Base-by-base conservation (phyloP, 2,797 vertebrate species). In the Cossypha dichroa region DNA sequence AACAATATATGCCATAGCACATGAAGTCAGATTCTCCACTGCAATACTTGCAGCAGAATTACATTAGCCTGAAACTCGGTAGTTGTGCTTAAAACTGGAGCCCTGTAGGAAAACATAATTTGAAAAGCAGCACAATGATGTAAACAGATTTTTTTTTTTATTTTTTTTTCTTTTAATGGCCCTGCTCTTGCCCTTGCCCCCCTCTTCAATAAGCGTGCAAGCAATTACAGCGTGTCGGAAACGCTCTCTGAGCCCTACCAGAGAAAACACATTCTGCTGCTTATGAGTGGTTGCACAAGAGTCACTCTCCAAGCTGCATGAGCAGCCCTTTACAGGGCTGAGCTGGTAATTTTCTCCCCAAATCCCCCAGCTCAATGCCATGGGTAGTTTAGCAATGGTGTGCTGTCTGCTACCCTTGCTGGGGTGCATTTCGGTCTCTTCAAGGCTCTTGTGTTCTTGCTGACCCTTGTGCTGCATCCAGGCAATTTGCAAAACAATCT, bases 1-100 rank as follows among this genome's bases (percentile, higher is more conserved):
- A 85, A 77, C 89, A 85, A 74, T 91, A 94, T 80, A 59, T 64
- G 72, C 68, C 52, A 12, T 45, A 82, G 93, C 56, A 23, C 81
- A 75, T 76, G 89, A 83, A 93, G 81, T 95, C 93, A 97, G 52
- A 83, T 41, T 91, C 95, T 95, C 86, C 85, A 31, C 68, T 67
- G 64, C 1, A 0, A 34, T 63, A 5, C 84, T 96, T 38, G 63
- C 81, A 85, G 91, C 75, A 56, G 70, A 13, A 3, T 69, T 87
- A 63, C 59, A 49, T 85, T 87, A 73, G 36, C 56, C 3, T 38
- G 64, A 77, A 90, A 34, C 60, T 46, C 5, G 0, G 72, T 33
- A n/a, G 26, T n/a, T 60, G 31, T 56, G 78, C 23, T 13, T 79
- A 54, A 80, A 82, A 21, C 86, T 54, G 59, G 45, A 51, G 77